Evolutionary conservation across 2,797 vertebrate genomes (phyloP).

Genomic region (Sebastes wilsoni): DNA sequence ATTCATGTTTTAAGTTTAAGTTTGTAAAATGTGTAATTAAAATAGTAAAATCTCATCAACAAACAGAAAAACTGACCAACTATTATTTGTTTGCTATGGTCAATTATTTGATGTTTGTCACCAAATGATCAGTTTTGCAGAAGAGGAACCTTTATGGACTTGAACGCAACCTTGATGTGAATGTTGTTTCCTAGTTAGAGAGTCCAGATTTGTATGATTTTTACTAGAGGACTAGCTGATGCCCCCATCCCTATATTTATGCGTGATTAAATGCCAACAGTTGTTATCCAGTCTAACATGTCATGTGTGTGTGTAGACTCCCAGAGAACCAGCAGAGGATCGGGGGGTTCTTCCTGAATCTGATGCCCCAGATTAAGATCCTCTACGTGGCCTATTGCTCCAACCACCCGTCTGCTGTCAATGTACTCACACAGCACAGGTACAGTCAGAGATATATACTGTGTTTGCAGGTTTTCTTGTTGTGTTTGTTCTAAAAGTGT

Average conservation of each 20-base stretch:
- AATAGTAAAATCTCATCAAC: neutral
- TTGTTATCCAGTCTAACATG: neutral
- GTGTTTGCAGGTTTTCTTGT: neutral
- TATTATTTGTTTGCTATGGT: neutral
- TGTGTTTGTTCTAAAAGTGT: neutral
- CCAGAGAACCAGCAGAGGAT: slow-evolving; percentile 94
- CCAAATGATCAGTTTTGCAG: neutral
- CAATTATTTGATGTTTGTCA: neutral
- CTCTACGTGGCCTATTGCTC: slow-evolving; percentile 93
- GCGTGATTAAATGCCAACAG: neutral
- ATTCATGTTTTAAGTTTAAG: too few species aligned
- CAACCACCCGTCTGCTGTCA: slow-evolving; percentile 95
- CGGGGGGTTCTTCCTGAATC: slow-evolving; percentile 92
- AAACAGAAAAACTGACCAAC: neutral
- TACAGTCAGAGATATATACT: slow-evolving; percentile 48
- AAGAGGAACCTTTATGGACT: neutral
- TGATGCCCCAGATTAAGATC: slow-evolving; percentile 91
- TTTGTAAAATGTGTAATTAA: neutral
- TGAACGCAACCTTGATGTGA: neutral
- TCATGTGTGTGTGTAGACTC: slow-evolving; percentile 78
- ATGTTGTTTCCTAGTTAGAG: neutral
- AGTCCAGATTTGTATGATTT: neutral
- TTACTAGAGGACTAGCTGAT: neutral
- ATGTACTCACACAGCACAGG: slow-evolving; percentile 94
- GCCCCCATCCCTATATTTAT: neutral